Conservation (phyloP, 2,113 vertebrate species). For the Toxotes jaculatrix region DNA sequence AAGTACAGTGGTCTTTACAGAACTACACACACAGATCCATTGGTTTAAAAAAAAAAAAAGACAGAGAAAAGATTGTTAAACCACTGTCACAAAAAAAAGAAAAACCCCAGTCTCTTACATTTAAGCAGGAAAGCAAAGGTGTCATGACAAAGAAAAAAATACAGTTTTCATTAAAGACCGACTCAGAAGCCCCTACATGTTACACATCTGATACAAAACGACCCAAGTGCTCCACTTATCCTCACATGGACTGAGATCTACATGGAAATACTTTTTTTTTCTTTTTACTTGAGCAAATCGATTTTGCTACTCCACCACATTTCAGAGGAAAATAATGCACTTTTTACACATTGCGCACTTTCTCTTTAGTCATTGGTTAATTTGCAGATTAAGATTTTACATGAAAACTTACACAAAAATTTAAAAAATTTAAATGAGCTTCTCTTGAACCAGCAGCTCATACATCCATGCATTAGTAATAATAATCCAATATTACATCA, state of each 20-base stretch:
- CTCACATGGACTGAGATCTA: background rate
- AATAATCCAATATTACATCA: background rate
- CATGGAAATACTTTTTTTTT: background rate
- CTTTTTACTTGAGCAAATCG: no score
- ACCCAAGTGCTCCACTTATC: background rate
- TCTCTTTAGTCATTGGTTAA: no score
- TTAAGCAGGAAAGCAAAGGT: background rate
- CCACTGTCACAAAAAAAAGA: background rate
- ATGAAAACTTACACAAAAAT: background rate
- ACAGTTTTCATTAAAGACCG: no score
- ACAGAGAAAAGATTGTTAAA: background rate
- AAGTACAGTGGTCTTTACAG: conserved; percentile 25
- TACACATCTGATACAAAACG: background rate
- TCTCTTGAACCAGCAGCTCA: background rate
- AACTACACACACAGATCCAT: background rate
- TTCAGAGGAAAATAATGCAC: no score
- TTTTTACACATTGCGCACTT: no score
- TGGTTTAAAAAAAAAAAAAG: background rate
- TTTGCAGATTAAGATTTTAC: background rate
- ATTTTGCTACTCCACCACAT: no score
- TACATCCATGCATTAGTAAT: background rate
- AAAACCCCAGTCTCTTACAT: background rate
- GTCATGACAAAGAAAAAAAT: background rate
- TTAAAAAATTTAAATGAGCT: background rate
- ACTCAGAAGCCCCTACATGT: background rate